These are phyloP conservation scores for Theropithecus gelada DNA, from an alignment of 2,113 vertebrate genomes.

Conservation along the genomic window DNA sequence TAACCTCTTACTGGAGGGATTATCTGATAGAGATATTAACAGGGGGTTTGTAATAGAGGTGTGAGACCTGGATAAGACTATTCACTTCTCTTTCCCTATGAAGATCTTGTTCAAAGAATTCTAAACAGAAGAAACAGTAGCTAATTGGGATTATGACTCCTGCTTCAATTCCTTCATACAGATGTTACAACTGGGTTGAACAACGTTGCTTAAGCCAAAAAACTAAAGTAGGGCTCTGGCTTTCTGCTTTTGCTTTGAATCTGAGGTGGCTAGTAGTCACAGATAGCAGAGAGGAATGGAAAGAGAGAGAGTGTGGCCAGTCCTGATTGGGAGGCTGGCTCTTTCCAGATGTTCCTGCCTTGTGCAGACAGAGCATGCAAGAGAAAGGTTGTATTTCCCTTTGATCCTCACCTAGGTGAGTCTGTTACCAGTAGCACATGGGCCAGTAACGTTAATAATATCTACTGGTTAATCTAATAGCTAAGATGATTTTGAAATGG, in stretches of 20 bases:
- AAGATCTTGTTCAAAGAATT: background rate
- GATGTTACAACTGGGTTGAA: background rate
- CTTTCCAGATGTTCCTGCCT: background rate
- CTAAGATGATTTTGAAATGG: background rate
- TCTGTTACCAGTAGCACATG: accelerated
- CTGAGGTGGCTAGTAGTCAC: background rate
- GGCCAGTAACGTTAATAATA: background rate
- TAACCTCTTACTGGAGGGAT: background rate
- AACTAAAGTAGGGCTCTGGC: background rate
- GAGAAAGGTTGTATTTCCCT: background rate
- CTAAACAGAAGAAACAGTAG: background rate
- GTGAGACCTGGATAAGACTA: background rate
- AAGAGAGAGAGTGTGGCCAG: background rate
- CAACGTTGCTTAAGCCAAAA: background rate
- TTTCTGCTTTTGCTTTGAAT: background rate
- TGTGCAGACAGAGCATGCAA: accelerated
- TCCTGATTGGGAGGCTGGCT: background rate
- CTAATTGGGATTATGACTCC: background rate
- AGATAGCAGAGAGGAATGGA: no score
- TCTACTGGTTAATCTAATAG: background rate
- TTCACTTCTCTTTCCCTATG: background rate
- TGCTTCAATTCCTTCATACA: background rate
- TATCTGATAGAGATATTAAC: background rate
- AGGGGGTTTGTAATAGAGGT: background rate
- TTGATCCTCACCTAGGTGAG: background rate